Evolutionary conservation across 2,113 vertebrate species (phyloP).

Genomic region (Rhabdornis inornatus): DNA sequence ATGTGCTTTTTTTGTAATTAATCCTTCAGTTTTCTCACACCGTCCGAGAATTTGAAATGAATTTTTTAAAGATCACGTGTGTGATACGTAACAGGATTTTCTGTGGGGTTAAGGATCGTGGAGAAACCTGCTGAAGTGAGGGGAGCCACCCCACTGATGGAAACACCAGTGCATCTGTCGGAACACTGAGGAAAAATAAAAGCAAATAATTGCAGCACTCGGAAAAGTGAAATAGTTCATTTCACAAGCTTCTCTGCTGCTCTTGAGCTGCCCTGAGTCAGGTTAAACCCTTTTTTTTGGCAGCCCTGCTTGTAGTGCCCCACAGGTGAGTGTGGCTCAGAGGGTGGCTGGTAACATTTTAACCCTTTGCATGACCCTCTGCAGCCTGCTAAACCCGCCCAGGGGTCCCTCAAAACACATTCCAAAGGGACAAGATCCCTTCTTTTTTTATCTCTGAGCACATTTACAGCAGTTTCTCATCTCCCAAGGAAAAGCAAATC

Average conservation of each 20-base stretch:
- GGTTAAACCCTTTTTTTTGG: not conserved
- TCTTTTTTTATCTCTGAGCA: not conserved
- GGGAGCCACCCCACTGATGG: not conserved
- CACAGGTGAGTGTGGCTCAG: not conserved
- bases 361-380: fast-evolving
- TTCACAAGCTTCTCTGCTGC: not conserved
- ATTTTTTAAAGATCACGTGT: not conserved
- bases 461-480: not conserved
- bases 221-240: not conserved
- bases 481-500: not conserved
- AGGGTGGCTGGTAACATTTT: not conserved
- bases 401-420: not conserved
- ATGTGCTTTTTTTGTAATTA: not conserved
- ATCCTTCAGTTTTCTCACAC: not conserved
- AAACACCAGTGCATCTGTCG: not conserved
- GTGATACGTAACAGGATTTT: fast-evolving
- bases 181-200: not conserved
- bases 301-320: not conserved
- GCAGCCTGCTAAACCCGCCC: not conserved
- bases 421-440: too few relatives aligned
- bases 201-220: not conserved
- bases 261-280: not conserved
- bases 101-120: fast-evolving
- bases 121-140: not conserved
- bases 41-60: not conserved